A percentile compares a stretch with the other conserved stretches of the same genome.
Conservation (phyloP, 2,113 vertebrate genomes). For the Oxygymnocypris stewartii region DNA sequence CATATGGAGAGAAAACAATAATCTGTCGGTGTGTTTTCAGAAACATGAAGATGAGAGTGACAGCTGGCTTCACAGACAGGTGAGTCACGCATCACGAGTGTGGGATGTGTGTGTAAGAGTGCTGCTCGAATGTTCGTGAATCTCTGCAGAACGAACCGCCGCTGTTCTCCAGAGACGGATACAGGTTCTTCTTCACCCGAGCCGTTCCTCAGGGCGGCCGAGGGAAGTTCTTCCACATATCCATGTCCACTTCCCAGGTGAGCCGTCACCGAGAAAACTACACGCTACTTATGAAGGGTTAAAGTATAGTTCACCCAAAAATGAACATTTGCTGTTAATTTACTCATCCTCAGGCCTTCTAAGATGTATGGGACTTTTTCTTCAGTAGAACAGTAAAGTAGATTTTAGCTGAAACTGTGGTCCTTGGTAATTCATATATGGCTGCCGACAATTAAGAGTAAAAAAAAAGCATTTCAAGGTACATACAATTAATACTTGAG, state of each 20-base stretch:
- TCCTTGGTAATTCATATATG: too few relatives aligned
- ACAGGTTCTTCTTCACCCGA: conserved; percentile 92
- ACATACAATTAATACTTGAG: too few relatives aligned
- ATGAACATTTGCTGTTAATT: not conserved
- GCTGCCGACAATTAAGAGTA: too few relatives aligned
- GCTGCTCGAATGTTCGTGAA: not conserved
- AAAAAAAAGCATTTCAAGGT: too few relatives aligned
- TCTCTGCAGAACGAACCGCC: conserved; percentile 87
- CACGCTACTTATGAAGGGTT: not conserved
- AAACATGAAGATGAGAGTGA: conserved; percentile 98
- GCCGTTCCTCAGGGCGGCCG: conserved; percentile 92
- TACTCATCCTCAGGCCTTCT: too few relatives aligned
- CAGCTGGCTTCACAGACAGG: conserved; percentile 96
- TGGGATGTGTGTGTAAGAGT: conserved; percentile 21
- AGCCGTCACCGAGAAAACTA: not conserved
- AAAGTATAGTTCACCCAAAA: not conserved
- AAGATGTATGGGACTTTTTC: too few relatives aligned
- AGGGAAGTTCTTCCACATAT: conserved; percentile 94
- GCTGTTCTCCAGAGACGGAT: conserved; percentile 87
- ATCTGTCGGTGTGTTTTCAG: conserved; percentile 69
- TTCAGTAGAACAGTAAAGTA: too few relatives aligned
- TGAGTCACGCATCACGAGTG: conserved; percentile 59
- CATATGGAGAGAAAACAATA: not conserved
- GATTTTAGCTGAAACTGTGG: too few relatives aligned
- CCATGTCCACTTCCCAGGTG: conserved; percentile 90